Evolutionary conservation across 2,888 invertebrate genomes (phyloP), one percentile per base, ranked within the genome.

Genomic region (Yponomeuta malinellus): DNA sequence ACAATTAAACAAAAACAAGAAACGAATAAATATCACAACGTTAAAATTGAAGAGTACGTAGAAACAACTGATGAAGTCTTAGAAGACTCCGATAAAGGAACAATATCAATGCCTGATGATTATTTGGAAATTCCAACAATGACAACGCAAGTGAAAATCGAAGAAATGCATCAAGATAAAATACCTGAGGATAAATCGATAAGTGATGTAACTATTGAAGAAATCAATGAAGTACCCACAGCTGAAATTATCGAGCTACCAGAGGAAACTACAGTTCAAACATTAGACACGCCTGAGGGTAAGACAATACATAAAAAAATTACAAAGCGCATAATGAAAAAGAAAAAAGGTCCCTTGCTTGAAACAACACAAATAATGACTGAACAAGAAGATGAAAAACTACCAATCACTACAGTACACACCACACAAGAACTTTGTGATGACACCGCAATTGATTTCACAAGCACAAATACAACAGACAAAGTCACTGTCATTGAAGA

Each of bases 11-110:
- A 73, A 1, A 75, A 73, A 9, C 48, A 70, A 4, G 76, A 79
- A 43, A 71, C 73, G 15, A 71, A 48, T 15, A 69, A 72, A 59
- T 69, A 74, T 23, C 85, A 90, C 71, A 78, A 82, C 48, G 83
- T 92, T 2, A 81, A 89, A 73, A 92, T 92, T 72, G 89, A 83
- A 78, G 92, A 92, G 78, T 89, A 81, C 71, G 81, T 81, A 70
- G 86, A 84, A 2, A 84, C 84, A 63, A 85, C 85, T 66, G 71
- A 72, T 2, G 71, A 74, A 1, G 73, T 75, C n/a, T 71, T 73
- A 2, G 84, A 84, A 15, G 73, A 81, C 37, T 76, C 78, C 0
- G 85, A 85, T 72, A 86, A 83, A 75, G 81, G 85, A 71, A 88
- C 86, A 0, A 81, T 89, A 3, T 84, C 85, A 78, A 78, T 87